phyloP scores from a whole-genome alignment of 2,888 invertebrate genomes.

The Choreutis nemorana region DNA sequence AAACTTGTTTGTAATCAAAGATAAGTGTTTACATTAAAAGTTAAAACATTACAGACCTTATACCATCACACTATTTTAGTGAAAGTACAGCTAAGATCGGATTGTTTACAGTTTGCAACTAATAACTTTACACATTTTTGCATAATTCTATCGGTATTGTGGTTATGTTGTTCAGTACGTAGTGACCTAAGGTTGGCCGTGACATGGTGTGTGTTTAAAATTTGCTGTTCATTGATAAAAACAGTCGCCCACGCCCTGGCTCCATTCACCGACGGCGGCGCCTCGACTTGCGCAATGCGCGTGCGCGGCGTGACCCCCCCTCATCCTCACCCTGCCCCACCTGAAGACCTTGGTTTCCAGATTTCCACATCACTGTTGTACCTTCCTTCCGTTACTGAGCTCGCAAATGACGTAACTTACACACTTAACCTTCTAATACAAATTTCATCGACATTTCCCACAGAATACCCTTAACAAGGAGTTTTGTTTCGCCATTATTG shows the following conservation, averaged over 20 bases:
- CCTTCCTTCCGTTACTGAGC: slow-evolving; percentile 29
- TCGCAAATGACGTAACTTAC: neutral
- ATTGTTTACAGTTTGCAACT: no score
- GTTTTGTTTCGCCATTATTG: no score
- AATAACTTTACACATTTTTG: no score
- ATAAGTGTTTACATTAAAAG: no score
- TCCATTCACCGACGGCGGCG: slow-evolving; percentile 62
- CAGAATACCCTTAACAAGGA: slow-evolving; percentile 35
- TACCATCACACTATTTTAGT: no score
- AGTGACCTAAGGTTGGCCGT: slow-evolving; percentile 29
- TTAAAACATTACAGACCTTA: no score
- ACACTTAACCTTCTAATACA: slow-evolving; percentile 2
- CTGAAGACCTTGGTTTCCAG: slow-evolving; percentile 33
- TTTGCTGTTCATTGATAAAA: slow-evolving; percentile 64
- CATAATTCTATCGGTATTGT: no score
- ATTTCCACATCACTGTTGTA: no score
- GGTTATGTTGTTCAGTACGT: slow-evolving; percentile 16
- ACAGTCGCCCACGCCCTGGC: slow-evolving; percentile 47
- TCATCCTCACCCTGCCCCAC: slow-evolving; percentile 16
- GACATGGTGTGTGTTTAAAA: slow-evolving; percentile 57
- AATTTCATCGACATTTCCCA: slow-evolving; percentile 13
- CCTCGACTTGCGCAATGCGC: slow-evolving; percentile 49
- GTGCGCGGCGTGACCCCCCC: slow-evolving; percentile 27
- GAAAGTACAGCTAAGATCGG: no score
- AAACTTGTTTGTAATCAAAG: no score